These are phyloP conservation scores for Agriopis marginaria DNA, from an alignment of 2,888 invertebrate species.

Conservation along the genomic window DNA sequence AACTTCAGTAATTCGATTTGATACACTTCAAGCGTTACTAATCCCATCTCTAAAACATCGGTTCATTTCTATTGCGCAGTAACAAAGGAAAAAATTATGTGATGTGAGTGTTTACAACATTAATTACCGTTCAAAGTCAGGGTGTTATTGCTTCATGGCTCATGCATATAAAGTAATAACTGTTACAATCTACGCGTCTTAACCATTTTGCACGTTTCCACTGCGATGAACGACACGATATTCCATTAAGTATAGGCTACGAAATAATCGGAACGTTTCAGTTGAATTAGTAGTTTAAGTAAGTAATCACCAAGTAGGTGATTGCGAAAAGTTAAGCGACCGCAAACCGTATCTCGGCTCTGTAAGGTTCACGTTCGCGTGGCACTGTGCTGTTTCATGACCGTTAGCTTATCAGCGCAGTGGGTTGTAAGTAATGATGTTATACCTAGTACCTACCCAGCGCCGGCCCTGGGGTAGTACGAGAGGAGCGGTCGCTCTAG, in stretches of 20 bases:
- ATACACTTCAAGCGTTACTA: not conserved
- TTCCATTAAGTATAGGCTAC: not conserved
- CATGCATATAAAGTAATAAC: conserved; percentile 78
- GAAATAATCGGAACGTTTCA: no score
- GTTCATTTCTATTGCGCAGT: conserved; percentile 12
- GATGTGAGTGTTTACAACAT: conserved; percentile 66
- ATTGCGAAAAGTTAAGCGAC: no score
- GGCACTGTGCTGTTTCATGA: no score
- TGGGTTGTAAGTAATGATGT: conserved; percentile 4
- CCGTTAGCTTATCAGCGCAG: no score
- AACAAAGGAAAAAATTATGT: conserved; percentile 36
- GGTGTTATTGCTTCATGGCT: conserved; percentile 75
- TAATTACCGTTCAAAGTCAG: conserved; percentile 68
- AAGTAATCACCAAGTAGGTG: no score
- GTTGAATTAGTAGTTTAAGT: no score
- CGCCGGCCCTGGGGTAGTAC: no score
- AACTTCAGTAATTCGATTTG: not conserved
- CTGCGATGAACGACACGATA: conserved; percentile 32
- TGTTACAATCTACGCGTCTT: conserved; percentile 59
- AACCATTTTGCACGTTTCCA: conserved; percentile 59
- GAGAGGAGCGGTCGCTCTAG: no score
- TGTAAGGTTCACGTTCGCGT: no score
- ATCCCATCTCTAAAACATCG: not conserved
- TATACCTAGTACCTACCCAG: no score
- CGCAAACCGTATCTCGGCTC: no score